Conservation (phyloP, 2,797 vertebrate genomes). For the Sylvia borin region DNA sequence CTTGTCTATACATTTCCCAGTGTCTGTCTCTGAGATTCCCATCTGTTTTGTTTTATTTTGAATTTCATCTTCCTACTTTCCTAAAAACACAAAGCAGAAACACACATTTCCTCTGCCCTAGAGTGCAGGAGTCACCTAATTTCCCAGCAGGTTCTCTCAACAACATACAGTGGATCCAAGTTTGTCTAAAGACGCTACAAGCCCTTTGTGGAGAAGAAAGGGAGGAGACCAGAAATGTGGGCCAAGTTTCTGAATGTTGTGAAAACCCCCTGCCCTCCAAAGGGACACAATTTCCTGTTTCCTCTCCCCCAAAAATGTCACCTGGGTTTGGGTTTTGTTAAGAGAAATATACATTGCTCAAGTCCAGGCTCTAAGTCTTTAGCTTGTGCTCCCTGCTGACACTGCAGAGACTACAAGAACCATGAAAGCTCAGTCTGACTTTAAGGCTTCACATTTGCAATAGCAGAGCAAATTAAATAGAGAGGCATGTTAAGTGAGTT, state of each 20-base stretch:
- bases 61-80: conserved; percentile 41
- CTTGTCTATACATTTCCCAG: conserved; percentile 48
- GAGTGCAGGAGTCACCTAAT: conserved; percentile 30
- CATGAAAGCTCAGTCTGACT: neutral
- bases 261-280: neutral
- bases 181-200: conserved; percentile 26
- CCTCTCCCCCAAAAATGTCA: conserved; percentile 32
- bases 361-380: neutral
- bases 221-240: neutral
- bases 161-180: neutral
- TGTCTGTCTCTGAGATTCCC: conserved; percentile 30
- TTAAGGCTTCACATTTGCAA: neutral
- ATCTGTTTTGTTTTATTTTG: conserved; percentile 48
- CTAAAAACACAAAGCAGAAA: conserved; percentile 51
- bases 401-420: neutral
- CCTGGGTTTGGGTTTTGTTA: conserved; percentile 59
- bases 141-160: conserved; percentile 54
- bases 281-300: conserved; percentile 54
- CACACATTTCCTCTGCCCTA: conserved; percentile 5
- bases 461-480: conserved; percentile 7
- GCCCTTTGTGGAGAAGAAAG: conserved; percentile 3
- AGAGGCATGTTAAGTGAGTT: neutral
- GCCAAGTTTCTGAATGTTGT: conserved; percentile 40
- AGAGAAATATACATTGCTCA: neutral
- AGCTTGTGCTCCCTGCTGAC: neutral